Evolutionary conservation across 2,797 vertebrate genomes (phyloP), one percentile per base, ranked within the genome.

Genomic region (Cottoperca gobio): DNA sequence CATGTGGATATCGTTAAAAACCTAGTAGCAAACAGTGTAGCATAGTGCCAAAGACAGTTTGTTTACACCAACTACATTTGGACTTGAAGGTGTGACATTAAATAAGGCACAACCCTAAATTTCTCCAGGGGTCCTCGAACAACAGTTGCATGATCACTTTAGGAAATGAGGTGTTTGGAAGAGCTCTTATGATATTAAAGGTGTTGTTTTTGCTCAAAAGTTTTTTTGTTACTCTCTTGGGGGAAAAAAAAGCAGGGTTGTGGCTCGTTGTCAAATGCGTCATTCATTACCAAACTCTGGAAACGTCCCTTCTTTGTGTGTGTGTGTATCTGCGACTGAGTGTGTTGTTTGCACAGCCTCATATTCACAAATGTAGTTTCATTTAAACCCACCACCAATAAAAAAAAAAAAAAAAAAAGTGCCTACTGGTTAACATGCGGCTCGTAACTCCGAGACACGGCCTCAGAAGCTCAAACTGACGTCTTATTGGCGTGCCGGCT

Each of bases 331-430:
- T 60, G 48, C 14, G 21, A 42, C 11, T 75, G 62, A 83, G 73
- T 62, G 76, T 82, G 79, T 78, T 85, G 85, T 88, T 83, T 87
- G 77, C 66, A 69, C 68, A 76, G 80, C 83, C 86, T 90, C 72
- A 84, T 90, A 91, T 91, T 86, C 86, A 86, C 91, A 91, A 91
- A 94, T 92, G 87, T 85, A 80, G 82, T 93, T 91, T 93, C 88
- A 93, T 93, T 93, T 91, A 89, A 92, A 87, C 76, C 88, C 83
- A 81, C 88, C 77, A 17, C 90, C 91, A 91, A 92, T 92, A 86
- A 93, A 33, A n/a, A n/a, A n/a, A n/a, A n/a, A n/a, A n/a, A n/a
- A n/a, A n/a, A n/a, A n/a, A n/a, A 92, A 93, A 82, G 68, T 50
- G 81, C 84, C 88, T 79, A 85, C 89, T 87, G 88, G 86, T 93